These are phyloP conservation scores for Pilophorus perplexus DNA, from an alignment of 2,888 invertebrate species.

Conservation along the genomic window DNA sequence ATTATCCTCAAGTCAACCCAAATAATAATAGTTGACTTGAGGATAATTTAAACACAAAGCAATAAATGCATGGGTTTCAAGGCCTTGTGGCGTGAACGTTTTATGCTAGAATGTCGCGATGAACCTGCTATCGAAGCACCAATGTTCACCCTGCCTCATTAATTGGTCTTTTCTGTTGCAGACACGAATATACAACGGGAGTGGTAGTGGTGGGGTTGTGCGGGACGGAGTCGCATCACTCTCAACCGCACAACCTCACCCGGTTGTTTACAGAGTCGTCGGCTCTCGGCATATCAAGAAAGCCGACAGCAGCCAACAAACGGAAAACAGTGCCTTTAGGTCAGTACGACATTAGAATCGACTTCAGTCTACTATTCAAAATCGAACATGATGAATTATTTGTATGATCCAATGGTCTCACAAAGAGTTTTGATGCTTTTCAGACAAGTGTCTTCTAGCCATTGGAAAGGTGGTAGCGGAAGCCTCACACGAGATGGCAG, in stretches of 20 bases:
- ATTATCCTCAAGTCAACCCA: no score
- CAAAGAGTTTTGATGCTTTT: no score
- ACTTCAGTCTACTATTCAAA: neutral
- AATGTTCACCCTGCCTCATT: no score
- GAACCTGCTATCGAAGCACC: no score
- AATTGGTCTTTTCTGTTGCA: constrained; percentile 9
- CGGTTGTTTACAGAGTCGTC: constrained; percentile 50
- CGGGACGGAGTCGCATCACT: constrained; percentile 49
- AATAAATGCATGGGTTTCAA: no score
- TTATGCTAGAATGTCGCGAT: no score
- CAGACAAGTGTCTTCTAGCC: constrained; percentile 44
- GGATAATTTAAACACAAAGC: no score
- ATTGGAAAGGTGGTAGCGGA: constrained; percentile 44
- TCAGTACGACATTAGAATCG: constrained; percentile 24
- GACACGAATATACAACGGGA: constrained; percentile 51
- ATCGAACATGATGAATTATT: no score
- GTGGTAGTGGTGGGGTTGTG: constrained; percentile 54
- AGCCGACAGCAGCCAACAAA: constrained; percentile 58
- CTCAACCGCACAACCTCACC: constrained; percentile 49
- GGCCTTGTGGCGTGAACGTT: no score
- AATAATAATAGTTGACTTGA: no score
- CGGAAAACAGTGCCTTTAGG: constrained; percentile 56
- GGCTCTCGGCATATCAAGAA: constrained; percentile 52
- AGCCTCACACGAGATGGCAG: constrained; percentile 46
- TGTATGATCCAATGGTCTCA: no score